phyloP scores from a whole-genome alignment of 2,888 invertebrate species.

The Didymodactylos carnosus region DNA sequence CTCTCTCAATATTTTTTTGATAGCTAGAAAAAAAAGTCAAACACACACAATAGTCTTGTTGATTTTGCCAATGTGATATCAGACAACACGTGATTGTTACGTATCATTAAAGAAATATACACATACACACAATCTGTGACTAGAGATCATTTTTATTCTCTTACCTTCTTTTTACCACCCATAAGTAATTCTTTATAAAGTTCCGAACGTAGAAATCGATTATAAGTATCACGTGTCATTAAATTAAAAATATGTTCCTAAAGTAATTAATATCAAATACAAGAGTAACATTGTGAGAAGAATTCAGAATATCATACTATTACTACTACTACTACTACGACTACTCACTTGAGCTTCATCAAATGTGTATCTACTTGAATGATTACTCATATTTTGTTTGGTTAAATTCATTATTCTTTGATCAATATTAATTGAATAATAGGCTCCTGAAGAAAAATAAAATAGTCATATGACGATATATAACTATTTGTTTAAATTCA shows the following conservation, averaged over 20 bases:
- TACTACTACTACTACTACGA: too few species aligned
- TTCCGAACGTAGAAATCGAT: constrained; percentile 83
- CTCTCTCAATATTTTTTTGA: not conserved
- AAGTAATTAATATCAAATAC: constrained; percentile 16
- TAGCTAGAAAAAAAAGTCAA: not conserved
- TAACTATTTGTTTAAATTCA: not conserved
- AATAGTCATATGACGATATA: too few species aligned
- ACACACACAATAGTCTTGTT: not conserved
- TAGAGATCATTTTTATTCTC: too few species aligned
- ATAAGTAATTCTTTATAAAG: constrained; percentile 78
- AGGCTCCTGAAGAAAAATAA: constrained; percentile 43
- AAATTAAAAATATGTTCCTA: constrained; percentile 94
- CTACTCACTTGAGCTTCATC: constrained; percentile 74
- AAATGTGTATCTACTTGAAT: constrained; percentile 55
- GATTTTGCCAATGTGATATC: too few species aligned
- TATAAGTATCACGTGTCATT: constrained; percentile 98
- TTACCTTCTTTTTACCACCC: constrained; percentile 10
- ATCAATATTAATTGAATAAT: constrained; percentile 89
- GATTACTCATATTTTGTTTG: constrained; percentile 53
- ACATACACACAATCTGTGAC: not conserved
- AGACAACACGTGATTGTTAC: too few species aligned
- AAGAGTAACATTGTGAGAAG: not conserved
- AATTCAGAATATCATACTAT: not conserved
- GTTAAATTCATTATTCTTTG: constrained; percentile 67
- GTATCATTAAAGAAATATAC: too few species aligned